Conservation (phyloP, 2,797 vertebrate species). For the Leptodactylus fallax region DNA sequence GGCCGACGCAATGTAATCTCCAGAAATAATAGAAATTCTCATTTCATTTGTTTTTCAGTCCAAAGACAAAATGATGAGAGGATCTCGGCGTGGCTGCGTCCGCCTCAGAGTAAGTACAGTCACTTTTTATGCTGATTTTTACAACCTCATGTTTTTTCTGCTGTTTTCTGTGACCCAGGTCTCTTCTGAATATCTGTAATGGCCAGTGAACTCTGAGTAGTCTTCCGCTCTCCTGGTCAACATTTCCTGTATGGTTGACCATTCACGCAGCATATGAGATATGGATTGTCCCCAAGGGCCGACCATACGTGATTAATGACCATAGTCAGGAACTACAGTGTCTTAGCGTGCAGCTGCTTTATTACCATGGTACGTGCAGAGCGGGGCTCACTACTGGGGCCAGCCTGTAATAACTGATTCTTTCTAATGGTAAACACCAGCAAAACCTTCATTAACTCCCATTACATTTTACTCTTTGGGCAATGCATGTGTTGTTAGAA, state of each 20-base stretch:
- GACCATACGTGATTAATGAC: neutral
- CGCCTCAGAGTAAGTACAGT: slow-evolving; percentile 90
- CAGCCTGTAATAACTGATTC: no score
- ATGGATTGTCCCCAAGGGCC: neutral
- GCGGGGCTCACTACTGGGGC: no score
- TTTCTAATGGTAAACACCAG: no score
- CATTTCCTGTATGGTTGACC: neutral
- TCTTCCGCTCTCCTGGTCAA: neutral
- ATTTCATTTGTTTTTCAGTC: slow-evolving; percentile 84
- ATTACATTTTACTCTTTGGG: no score
- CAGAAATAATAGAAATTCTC: neutral
- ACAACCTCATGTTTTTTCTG: neutral
- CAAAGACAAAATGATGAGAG: slow-evolving; percentile 99
- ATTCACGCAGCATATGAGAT: neutral
- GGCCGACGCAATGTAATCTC: neutral
- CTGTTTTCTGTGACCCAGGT: neutral
- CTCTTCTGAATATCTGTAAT: neutral
- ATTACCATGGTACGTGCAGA: no score
- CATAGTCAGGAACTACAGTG: neutral
- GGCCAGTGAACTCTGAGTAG: neutral
- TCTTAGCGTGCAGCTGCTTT: neutral
- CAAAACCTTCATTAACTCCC: no score
- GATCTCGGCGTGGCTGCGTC: slow-evolving; percentile 97
- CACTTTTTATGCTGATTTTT: neutral
- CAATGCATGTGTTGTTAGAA: no score